Percentiles rank a stretch among this genome's conserved stretches.
phyloP scores from a whole-genome alignment of 2,113 vertebrate genomes.

The Paraplagusia blochii region DNA sequence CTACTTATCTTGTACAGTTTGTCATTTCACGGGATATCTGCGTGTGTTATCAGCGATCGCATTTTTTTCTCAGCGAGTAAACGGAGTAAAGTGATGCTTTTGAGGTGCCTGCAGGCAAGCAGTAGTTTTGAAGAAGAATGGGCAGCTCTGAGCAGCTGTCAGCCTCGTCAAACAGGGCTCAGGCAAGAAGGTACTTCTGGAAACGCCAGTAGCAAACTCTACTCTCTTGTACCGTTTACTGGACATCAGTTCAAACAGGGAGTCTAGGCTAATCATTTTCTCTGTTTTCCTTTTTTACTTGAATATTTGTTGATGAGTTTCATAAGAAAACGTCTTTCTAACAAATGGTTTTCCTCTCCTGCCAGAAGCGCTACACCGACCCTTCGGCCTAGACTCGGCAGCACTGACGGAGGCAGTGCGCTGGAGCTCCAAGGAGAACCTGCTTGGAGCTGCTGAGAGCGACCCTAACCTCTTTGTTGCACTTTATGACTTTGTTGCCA shows the following conservation, averaged over 20 bases:
- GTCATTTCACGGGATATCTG: slow-evolving; percentile 1
- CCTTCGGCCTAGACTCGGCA: slow-evolving; percentile 87
- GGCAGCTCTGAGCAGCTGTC: slow-evolving; percentile 59
- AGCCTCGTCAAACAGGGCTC: slow-evolving; percentile 47
- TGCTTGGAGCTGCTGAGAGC: slow-evolving; percentile 93
- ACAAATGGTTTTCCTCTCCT: slow-evolving; percentile 3
- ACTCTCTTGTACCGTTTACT: background rate
- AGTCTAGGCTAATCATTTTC: too few species aligned
- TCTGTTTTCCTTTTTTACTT: slow-evolving; percentile 6
- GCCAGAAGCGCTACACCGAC: slow-evolving; percentile 92
- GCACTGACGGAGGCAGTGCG: slow-evolving; percentile 94
- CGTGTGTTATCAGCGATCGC: slow-evolving; percentile 14
- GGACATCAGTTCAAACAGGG: background rate
- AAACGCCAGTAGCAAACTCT: slow-evolving; percentile 59
- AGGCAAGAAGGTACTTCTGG: slow-evolving; percentile 42
- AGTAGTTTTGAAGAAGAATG: slow-evolving; percentile 82
- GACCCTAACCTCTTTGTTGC: slow-evolving; percentile 99
- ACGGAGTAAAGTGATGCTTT: slow-evolving; percentile 71
- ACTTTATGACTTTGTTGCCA: slow-evolving; percentile 99
- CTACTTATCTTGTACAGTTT: slow-evolving; percentile 39
- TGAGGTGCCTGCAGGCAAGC: slow-evolving; percentile 79
- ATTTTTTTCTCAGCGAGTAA: slow-evolving; percentile 23
- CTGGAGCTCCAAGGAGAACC: slow-evolving; percentile 99
- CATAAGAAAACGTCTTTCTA: too few species aligned
- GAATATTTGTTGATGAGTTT: background rate